A percentile compares a stretch with the other conserved stretches of the same genome.
Conservation (phyloP, 2,888 invertebrate genomes). For the Bibio marci region DNA sequence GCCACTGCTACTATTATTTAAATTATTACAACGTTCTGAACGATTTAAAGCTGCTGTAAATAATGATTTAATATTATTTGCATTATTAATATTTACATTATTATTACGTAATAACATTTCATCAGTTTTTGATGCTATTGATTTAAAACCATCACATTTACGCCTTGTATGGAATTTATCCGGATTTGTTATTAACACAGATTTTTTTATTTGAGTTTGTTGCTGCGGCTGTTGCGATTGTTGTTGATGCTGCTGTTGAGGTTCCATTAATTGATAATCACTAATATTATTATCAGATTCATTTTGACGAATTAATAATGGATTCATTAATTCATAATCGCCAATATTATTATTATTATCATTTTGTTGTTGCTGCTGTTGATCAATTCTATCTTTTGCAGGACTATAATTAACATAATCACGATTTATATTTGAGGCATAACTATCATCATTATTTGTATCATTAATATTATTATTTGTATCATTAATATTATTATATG, state of each 20-base stretch:
- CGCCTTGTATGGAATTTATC: conserved; percentile 1
- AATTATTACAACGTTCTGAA: neutral
- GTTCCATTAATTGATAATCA: too few species aligned
- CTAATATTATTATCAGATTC: too few species aligned
- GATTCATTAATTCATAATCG: conserved; percentile 35
- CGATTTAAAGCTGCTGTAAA: conserved; percentile 7
- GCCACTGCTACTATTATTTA: too few species aligned
- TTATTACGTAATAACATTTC: conserved; percentile 5
- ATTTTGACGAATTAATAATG: conserved; percentile 12
- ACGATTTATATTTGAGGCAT: conserved; percentile 9
- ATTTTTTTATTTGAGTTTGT: conserved; percentile 3
- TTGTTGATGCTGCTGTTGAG: neutral
- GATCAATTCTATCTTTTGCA: conserved; percentile 6
- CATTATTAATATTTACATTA: conserved; percentile 14
- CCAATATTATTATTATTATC: conserved; percentile 13
- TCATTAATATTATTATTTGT: conserved; percentile 25
- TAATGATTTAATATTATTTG: conserved; percentile 10
- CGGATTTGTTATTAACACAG: conserved; percentile 5
- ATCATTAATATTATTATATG: conserved; percentile 13
- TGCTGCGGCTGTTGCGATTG: conserved; percentile 5
- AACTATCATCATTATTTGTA: conserved; percentile 4
- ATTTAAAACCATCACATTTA: conserved; percentile 10
- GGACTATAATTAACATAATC: conserved; percentile 27
- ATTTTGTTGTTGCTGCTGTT: neutral
- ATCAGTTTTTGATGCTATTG: conserved; percentile 10